phyloP scores from a whole-genome alignment of 2,797 vertebrate genomes.

The Echiichthys vipera region DNA sequence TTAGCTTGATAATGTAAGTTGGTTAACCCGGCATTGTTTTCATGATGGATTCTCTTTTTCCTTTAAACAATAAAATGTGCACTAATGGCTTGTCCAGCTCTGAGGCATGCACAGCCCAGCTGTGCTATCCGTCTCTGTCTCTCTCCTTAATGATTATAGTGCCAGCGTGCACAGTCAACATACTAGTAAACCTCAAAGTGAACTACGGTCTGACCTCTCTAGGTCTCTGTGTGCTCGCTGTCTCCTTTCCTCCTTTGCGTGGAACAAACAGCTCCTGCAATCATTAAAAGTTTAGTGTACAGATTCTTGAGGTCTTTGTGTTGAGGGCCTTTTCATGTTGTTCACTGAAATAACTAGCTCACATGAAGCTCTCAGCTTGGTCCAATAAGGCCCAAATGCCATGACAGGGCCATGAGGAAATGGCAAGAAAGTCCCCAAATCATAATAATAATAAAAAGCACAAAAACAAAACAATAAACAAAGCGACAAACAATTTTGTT shows the following conservation, averaged over 20 bases:
- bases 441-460: slow-evolving; percentile 36
- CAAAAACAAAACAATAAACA: slow-evolving; percentile 62
- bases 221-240: slow-evolving; percentile 29
- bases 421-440: slow-evolving; percentile 13
- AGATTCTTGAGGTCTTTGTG: slow-evolving; percentile 60
- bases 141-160: slow-evolving; percentile 60
- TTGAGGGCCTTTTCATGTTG: slow-evolving; percentile 47
- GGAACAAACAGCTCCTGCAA: slow-evolving; percentile 49
- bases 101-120: slow-evolving; percentile 46
- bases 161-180: slow-evolving; percentile 52
- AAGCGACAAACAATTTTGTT: slow-evolving; percentile 24
- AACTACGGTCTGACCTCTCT: slow-evolving; percentile 59
- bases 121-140: slow-evolving; percentile 45
- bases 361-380: slow-evolving; percentile 10
- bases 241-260: slow-evolving; percentile 25
- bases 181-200: slow-evolving; percentile 67
- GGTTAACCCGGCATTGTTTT: slow-evolving; percentile 37
- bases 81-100: slow-evolving; percentile 46
- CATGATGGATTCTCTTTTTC: slow-evolving; percentile 29
- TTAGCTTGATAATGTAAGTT: slow-evolving; percentile 17
- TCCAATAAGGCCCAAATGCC: slow-evolving; percentile 25
- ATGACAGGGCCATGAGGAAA: slow-evolving; percentile 4
- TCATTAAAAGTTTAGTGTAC: slow-evolving; percentile 34
- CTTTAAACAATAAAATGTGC: slow-evolving; percentile 39
- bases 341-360: slow-evolving; percentile 21